A percentile compares a stretch with the other conserved stretches of the same genome.
Conservation (phyloP, 2,113 vertebrate genomes). For the Mormyrus lacerda region DNA sequence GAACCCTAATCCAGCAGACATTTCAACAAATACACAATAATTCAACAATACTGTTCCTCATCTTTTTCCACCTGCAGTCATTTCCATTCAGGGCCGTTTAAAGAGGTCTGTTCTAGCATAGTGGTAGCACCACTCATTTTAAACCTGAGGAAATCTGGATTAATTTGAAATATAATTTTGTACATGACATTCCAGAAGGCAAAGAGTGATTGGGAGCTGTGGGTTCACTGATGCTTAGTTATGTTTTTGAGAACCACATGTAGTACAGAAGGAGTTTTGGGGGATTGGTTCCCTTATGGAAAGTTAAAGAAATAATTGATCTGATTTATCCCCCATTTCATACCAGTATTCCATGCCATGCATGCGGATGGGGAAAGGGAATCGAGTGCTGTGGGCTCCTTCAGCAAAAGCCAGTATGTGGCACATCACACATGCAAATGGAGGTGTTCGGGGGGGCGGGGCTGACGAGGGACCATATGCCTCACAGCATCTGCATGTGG, state of each 20-base stretch:
- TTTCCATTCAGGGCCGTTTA: not conserved
- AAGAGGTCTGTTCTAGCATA: not conserved
- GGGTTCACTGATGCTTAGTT: not conserved
- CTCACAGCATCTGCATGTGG: not conserved
- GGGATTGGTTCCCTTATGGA: not conserved
- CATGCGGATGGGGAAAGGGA: not conserved
- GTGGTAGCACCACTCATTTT: not conserved
- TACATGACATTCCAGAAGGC: not conserved
- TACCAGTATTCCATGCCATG: not conserved
- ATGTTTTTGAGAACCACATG: not conserved
- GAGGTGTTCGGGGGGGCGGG: not conserved
- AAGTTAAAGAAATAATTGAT: slow-evolving; percentile 20
- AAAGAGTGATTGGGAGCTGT: not conserved
- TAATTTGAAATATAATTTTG: slow-evolving; percentile 18
- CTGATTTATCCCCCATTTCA: slow-evolving; percentile 2
- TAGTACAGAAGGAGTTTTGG: not conserved
- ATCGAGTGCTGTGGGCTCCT: not conserved
- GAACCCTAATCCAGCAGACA: not conserved
- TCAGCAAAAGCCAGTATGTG: not conserved
- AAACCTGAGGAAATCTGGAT: slow-evolving; percentile 23
- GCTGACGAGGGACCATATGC: not conserved
- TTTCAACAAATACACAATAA: not conserved
- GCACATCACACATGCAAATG: not conserved
- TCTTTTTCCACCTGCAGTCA: not conserved
- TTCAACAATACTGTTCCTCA: not conserved